Evolutionary conservation across 2,888 invertebrate genomes (phyloP), one percentile per base, ranked within the genome.

Genomic region (Amorpha juglandis): DNA sequence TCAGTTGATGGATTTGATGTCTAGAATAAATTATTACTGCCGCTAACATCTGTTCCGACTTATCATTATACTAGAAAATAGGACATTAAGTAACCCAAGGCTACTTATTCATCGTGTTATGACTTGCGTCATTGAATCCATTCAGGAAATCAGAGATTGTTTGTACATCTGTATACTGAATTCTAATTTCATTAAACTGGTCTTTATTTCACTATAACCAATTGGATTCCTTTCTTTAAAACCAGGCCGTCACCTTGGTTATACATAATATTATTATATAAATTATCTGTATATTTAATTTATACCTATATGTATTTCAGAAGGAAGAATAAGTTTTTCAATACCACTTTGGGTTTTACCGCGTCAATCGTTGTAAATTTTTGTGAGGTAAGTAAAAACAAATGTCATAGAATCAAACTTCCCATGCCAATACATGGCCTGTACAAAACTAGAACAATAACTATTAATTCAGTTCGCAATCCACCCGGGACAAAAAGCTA

Each of bases 31-130:
- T 38, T 1, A 38, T 38, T 55, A 16, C 9, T 55, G 55, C 16
- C 11, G 2, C 35, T 16, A 42, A 55, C 55, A 55, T 19, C 38
- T 58, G 42, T 58, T 42, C 19, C 6, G 58, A 12, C 16, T 58
- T 58, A 38, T 58, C 58, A 58, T 42, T 42, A 19, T 6, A n/a
- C 58, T 58, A 38, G 38, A 16, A 58, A 58, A 58, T 58, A 42
- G 38, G 58, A 11, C 42, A 42, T 42, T 12, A 58, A 42, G 6
- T 58, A 42, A 11, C 16, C 38, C 58, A 58, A 58, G 58, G 58
- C 42, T 12, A 42, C 42, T 19, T 42, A 58, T 58, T 42, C 19
- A 42, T 58, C 19, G 11, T 21, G 21, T 11, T 58, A 19, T 58
- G 42, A 11, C 4, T 6, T 58, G 19, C 58, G 42, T 58, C 58